Base-by-base conservation (phyloP, 1,140 invertebrate genomes). In the Drosophila punjabiensis region DNA sequence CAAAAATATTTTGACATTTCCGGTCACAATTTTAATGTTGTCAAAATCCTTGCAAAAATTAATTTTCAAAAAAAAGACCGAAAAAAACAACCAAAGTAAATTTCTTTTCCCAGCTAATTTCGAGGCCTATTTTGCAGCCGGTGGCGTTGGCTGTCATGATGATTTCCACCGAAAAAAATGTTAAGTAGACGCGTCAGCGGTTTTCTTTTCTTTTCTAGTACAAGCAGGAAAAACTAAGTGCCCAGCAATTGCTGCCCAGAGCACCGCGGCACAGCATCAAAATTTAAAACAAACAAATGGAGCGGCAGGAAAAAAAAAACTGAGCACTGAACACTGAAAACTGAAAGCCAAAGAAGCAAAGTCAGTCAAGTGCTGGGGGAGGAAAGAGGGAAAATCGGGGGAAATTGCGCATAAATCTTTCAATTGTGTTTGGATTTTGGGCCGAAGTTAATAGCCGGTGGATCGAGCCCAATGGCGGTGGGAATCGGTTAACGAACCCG, bases 101-200 rank as follows among this genome's bases (percentile, higher is more conserved):
- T 58, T 39, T 58, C 55, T 62, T 68, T 50, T 65, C 69, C 39
- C 53, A 55, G 82, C 85, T 89, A 88, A 88, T 89, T 84, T 79
- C 16, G 32, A 69, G 65, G 83, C 76, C 82, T 70, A 88, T 56
- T 70, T 77, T 81, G 70, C 77, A 70, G 73, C 55, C 76, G 58
- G 43, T 64, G 58, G 66, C 66, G 62, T 66, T 63, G 48, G 81
- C 81, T 88, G 86, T 90, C 81, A 85, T 74, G 78, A 74, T 52
- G 55, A 58, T 75, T 85, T 60, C 39, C 55, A 48, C 47, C 71
- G 37, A 58, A 41, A 62, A 90, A 85, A 79, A 88, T 85, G 63
- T 90, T 90, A 90, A 90, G 86, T 90, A 90, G 86, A 81, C 86
- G 75, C 86, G 86, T 90, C 86, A 86, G 82, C 86, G 76, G 76